Percentiles rank a stretch among this genome's conserved stretches.
Conservation (phyloP, 1,140 invertebrate genomes). For the Tigriopus japonicus region DNA sequence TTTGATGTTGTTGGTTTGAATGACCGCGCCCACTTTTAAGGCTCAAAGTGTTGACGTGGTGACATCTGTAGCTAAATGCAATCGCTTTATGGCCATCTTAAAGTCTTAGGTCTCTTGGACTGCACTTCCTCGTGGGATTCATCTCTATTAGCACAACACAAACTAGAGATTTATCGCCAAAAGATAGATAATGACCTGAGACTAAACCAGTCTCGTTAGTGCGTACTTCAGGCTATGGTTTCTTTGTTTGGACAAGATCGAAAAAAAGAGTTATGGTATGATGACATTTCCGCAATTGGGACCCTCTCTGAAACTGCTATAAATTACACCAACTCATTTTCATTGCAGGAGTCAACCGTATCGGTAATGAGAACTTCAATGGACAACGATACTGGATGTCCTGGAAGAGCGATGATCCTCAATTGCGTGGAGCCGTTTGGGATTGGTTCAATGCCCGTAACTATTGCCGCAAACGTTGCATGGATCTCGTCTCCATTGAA, state of each 20-base stretch:
- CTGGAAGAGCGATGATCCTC: constrained; percentile 48
- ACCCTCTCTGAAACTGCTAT: background rate
- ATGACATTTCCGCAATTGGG: background rate
- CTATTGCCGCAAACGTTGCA: constrained; percentile 60
- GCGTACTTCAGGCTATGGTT: background rate
- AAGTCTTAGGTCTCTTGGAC: no score
- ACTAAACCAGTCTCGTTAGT: background rate
- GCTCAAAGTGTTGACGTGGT: no score
- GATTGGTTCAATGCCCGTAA: constrained; percentile 63
- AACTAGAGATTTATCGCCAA: no score
- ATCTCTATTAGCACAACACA: no score
- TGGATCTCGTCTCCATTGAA: constrained; percentile 63
- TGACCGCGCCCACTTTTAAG: no score
- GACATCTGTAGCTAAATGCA: no score
- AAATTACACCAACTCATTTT: background rate
- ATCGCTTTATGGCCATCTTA: no score
- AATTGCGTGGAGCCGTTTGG: constrained; percentile 37
- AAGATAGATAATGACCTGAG: no score
- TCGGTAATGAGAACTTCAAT: constrained; percentile 19
- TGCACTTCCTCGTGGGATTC: no score
- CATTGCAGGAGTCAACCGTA: constrained; percentile 10
- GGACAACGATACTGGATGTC: constrained; percentile 60
- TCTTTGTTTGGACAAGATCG: background rate
- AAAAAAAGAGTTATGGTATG: background rate
- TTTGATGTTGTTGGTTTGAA: no score